phyloP scores from a whole-genome alignment of 1,140 invertebrate genomes.

The Psilanteris sp. region DNA sequence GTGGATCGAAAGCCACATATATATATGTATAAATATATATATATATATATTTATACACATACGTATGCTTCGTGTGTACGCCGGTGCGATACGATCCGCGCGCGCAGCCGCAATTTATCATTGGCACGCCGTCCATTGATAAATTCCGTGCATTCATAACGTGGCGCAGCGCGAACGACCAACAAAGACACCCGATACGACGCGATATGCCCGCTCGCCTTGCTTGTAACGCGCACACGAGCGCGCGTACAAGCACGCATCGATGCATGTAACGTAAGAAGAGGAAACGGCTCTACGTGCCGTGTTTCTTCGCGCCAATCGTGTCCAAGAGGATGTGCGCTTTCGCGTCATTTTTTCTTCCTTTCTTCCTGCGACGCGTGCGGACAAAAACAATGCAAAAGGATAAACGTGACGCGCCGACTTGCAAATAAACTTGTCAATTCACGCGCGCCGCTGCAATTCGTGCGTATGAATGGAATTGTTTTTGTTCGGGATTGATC shows the following conservation, averaged over 20 bases:
- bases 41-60: too few relatives aligned
- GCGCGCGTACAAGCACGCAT: constrained; percentile 47
- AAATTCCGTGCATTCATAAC: constrained; percentile 79
- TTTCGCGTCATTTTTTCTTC: constrained; percentile 37
- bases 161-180: constrained; percentile 44
- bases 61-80: constrained; percentile 22
- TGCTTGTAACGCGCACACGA: constrained; percentile 54
- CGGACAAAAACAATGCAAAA: constrained; percentile 29
- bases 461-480: too few relatives aligned
- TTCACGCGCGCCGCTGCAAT: background rate
- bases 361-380: constrained; percentile 20
- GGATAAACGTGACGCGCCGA: constrained; percentile 29
- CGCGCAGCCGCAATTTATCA: constrained; percentile 75
- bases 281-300: constrained; percentile 58
- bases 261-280: constrained; percentile 55
- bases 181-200: constrained; percentile 70
- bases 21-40: too few relatives aligned
- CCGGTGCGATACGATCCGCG: constrained; percentile 70
- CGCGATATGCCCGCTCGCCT: constrained; percentile 58
- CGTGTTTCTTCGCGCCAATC: constrained; percentile 60
- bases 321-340: constrained; percentile 19
- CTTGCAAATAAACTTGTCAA: constrained; percentile 45
- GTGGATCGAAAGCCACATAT: constrained; percentile 65
- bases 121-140: constrained; percentile 77
- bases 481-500: too few relatives aligned